Percentiles rank a stretch among this genome's conserved stretches.
Conservation (phyloP, 2,113 vertebrate genomes). For the Alethe diademata region DNA sequence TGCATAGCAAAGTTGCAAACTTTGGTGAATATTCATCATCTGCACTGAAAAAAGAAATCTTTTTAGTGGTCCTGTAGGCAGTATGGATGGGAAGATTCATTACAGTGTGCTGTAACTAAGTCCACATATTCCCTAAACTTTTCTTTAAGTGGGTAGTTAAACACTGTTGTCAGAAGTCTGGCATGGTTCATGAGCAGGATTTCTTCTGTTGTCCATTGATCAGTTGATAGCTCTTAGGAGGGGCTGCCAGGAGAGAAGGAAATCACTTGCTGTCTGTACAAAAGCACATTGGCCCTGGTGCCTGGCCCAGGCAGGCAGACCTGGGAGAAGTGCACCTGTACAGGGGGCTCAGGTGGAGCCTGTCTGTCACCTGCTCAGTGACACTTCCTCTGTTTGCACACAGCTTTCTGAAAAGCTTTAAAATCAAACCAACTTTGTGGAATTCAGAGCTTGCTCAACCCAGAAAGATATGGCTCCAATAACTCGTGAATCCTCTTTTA, state of each 20-base stretch:
- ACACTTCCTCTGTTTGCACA: background rate
- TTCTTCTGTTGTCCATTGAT: background rate
- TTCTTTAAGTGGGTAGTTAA: background rate
- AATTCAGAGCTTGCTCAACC: background rate
- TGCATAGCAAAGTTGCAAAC: background rate
- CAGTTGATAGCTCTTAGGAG: background rate
- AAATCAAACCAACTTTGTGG: background rate
- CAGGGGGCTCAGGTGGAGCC: accelerated
- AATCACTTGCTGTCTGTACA: background rate
- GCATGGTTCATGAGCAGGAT: background rate
- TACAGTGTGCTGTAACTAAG: background rate
- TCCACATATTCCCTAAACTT: background rate
- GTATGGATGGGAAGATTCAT: background rate
- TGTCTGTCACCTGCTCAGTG: background rate
- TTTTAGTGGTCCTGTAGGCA: background rate
- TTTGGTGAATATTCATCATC: background rate
- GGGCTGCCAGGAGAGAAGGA: slow-evolving; percentile 11
- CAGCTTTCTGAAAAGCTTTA: background rate
- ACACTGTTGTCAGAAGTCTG: background rate
- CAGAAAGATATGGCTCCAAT: background rate
- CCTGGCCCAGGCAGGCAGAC: background rate
- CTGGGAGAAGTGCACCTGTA: accelerated
- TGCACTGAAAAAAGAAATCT: background rate
- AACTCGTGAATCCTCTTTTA: background rate
- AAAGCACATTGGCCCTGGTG: background rate